Base-by-base conservation (phyloP, 2,888 invertebrate species). In the Vannuccia rotundouncinata region DNA sequence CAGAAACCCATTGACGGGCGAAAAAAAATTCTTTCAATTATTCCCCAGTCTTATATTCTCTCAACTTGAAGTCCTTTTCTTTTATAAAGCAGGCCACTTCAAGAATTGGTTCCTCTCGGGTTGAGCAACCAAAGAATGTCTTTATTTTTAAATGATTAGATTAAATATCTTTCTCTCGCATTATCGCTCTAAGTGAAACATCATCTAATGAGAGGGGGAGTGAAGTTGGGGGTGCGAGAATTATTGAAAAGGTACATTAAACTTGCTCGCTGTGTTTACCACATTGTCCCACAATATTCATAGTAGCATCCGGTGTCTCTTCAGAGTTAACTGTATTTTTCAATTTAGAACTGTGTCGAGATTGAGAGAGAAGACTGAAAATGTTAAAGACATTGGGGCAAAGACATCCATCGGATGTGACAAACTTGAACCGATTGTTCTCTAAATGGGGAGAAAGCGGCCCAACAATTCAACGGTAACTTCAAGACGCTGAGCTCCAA, bases 211-310 rank as follows among this genome's bases (percentile, higher is more conserved):
- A 45, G 45, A 13, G 17, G 45, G 17, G 17, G 45, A 17, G 45
- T 13, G 45, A 45, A 45, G 45, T 5, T 13, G 45, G 17, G 17
- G 45, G 17, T 5, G 45, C 13, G 2, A 22, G 5, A 13, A 5
- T 66, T 66, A 13, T 22, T 66, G 66, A 66, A 66, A 66, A 66
- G 66, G 25, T 27, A 66, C 66, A 66, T 66, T 66, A 66, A 27
- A n/a, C n/a, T n/a, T n/a, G 66, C 66, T 66, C 66, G 66, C 66
- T 66, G 66, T 66, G 22, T 66, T 66, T 66, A 66, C 25, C 66
- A 22, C 66, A 66, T 66, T 66, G 66, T 66, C 25, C 25, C 66
- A 22, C 25, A 66, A 45, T 45, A 45, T 45, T 45, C 45, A 5
- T 45, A 45, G 45, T 17, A 66, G 25, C 66, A 66, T 66, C 66